A percentile compares a stretch with the other conserved stretches of the same genome.
Evolutionary conservation across 1,140 invertebrate genomes (phyloP).

Genomic region (Phymastichus coffea): DNA sequence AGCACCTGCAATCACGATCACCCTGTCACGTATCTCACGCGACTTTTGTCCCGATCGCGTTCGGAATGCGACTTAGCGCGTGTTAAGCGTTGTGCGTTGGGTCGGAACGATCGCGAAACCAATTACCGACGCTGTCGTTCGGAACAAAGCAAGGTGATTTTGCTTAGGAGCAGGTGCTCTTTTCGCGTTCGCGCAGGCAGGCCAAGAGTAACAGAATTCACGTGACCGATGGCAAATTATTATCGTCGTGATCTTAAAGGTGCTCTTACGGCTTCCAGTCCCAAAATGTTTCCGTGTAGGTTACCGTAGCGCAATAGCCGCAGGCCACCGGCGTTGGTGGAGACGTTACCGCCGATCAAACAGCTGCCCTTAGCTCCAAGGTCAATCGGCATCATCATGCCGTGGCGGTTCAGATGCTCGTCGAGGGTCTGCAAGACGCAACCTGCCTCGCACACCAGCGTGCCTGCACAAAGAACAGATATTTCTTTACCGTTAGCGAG

Average conservation of each 20-base stretch:
- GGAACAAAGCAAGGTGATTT: no score
- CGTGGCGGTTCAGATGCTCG: slow-evolving; percentile 67
- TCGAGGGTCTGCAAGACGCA: slow-evolving; percentile 90
- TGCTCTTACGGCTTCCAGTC: slow-evolving; percentile 90
- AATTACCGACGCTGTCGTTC: no score
- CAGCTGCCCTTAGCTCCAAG: slow-evolving; percentile 96
- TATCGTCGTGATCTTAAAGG: no score
- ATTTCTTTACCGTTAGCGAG: no score
- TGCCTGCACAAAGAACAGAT: slow-evolving; percentile 61
- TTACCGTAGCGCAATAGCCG: slow-evolving; percentile 92
- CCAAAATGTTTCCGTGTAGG: slow-evolving; percentile 87
- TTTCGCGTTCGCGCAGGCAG: no score
- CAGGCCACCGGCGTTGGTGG: slow-evolving; percentile 96
- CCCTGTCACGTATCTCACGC: background rate
- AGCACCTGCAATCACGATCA: slow-evolving; percentile 65
- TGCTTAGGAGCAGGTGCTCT: no score
- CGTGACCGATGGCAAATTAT: no score
- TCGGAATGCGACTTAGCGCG: no score
- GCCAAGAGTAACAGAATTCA: no score
- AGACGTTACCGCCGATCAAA: slow-evolving; percentile 94
- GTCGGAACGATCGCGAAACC: no score
- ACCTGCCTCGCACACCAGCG: slow-evolving; percentile 85
- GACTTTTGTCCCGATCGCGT: no score
- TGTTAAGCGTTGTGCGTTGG: no score
- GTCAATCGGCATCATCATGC: slow-evolving; percentile 92